Evolutionary conservation across 1,140 invertebrate species (phyloP), one percentile per base, ranked within the genome.

Genomic region (Himalopsyche phryganea): DNA sequence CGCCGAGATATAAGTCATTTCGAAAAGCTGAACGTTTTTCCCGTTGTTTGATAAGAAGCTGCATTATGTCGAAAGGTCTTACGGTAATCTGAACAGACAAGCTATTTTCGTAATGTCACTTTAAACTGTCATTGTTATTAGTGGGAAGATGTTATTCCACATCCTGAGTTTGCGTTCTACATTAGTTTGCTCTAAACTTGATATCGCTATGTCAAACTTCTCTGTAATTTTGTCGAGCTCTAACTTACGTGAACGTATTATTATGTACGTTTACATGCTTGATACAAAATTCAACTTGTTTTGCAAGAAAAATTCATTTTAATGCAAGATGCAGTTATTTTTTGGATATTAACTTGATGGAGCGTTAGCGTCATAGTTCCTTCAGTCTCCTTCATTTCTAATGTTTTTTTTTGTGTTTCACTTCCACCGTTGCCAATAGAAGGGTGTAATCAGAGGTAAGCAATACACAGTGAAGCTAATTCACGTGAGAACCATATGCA

Each of bases 91-190:
- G 48, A 28, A 20, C 14, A 54, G 61, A 63, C 61, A 45, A 47
- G 52, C 54, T 59, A 54, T 63, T 63, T 63, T 60, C 61, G 41
- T 54, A 50, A 51, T 57, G 61, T 63, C 61, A 60, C 57, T 63
- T 63, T 60, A 63, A 63, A 54, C 57, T 60, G 61, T 63, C 61
- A 63, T 52, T 58, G 50, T 60, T 62, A 60, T 63, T 63, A 55
- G 57, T 41, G 53, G 46, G 48, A 60, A 60, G 61, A 63, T 51
- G 57, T 63, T 63, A 63, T 60, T 59, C 52, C 49, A 51, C 48
- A 54, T 38, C 52, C 46, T 19, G 50, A 63, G 52, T 63, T 63
- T 46, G 56, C 48, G 61, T 44, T 63, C 61, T 23, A 60, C 57
- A 63, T 59, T 60, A 63, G 52, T 59, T 63, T 11, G 52, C 9